A percentile compares a stretch with the other conserved stretches of the same genome.
Evolutionary conservation across 2,888 invertebrate genomes (phyloP).

Genomic region (Zhuqinia jingwanae): DNA sequence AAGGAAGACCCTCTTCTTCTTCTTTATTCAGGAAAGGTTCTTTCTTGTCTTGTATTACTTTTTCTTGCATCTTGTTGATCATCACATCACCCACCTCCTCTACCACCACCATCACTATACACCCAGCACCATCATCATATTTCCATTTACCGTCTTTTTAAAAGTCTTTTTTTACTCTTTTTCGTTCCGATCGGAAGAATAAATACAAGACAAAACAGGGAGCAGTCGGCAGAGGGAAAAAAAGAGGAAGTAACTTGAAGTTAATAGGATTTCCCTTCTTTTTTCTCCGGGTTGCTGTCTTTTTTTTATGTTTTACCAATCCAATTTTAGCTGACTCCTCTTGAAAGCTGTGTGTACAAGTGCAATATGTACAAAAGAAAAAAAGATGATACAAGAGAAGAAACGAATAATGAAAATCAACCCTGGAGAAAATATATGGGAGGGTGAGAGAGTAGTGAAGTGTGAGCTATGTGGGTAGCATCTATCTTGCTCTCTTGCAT

Average conservation of each 20-base stretch:
- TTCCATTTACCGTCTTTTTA: conserved; percentile 34
- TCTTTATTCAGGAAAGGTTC: not conserved
- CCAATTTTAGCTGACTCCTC: conserved; percentile 65
- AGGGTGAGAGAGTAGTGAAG: conserved; percentile 34
- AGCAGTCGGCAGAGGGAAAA: too few relatives aligned
- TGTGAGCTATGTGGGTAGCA: too few relatives aligned
- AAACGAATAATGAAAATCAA: conserved; percentile 64
- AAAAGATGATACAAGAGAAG: too few relatives aligned
- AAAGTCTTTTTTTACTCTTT: conserved; percentile 29
- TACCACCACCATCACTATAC: too few relatives aligned
- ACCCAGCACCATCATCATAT: conserved; percentile 18
- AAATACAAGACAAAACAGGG: too few relatives aligned
- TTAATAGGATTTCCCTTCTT: conserved; percentile 67
- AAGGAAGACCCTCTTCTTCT: conserved; percentile 19
- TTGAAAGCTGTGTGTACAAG: too few relatives aligned
- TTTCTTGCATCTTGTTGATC: conserved; percentile 23
- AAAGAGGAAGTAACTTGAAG: conserved; percentile 65
- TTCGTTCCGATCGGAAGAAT: conserved; percentile 63
- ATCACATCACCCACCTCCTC: conserved; percentile 21
- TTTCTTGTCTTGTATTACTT: not conserved
- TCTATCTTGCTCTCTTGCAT: too few relatives aligned
- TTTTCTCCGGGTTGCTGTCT: conserved; percentile 7
- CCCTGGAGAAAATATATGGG: conserved; percentile 61
- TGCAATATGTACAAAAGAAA: too few relatives aligned
- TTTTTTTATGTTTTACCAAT: conserved; percentile 68